These are phyloP conservation scores for Caenorhabditis sp. DNA, from an alignment of 2,888 invertebrate genomes.

Conservation along the genomic window DNA sequence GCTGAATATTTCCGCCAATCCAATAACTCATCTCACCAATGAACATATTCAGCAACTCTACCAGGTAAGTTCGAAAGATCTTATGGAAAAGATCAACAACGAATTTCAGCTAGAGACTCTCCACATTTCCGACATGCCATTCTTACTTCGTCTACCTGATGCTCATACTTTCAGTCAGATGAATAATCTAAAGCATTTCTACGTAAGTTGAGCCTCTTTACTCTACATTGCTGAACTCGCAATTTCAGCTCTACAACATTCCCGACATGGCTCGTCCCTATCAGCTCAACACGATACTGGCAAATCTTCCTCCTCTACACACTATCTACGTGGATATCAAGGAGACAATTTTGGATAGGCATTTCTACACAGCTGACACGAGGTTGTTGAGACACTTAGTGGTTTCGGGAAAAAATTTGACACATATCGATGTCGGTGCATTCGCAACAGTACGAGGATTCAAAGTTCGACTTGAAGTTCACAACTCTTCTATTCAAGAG, in stretches of 20 bases:
- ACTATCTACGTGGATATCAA: constrained; percentile 77
- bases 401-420: constrained; percentile 73
- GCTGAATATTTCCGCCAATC: constrained; percentile 80
- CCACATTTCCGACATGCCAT: constrained; percentile 75
- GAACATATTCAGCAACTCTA: constrained; percentile 74
- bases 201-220: constrained; percentile 43
- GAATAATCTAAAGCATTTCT: constrained; percentile 72
- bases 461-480: constrained; percentile 73
- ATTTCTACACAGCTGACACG: constrained; percentile 74
- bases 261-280: constrained; percentile 70
- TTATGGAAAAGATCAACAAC: background rate
- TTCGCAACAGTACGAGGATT: constrained; percentile 79
- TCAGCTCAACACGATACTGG: constrained; percentile 74
- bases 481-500: constrained; percentile 73
- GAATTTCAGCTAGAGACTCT: constrained; percentile 73
- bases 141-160: constrained; percentile 74
- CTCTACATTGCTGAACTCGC: constrained; percentile 43
- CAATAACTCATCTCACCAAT: constrained; percentile 70
- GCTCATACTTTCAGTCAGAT: constrained; percentile 71
- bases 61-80: constrained; percentile 61
- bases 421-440: constrained; percentile 76
- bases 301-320: constrained; percentile 77
- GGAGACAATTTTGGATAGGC: constrained; percentile 68
- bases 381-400: constrained; percentile 75
- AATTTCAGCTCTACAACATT: constrained; percentile 74